Evolutionary conservation across 2,888 invertebrate species (phyloP), one percentile per base, ranked within the genome.

Genomic region (Miltochrista miniata): DNA sequence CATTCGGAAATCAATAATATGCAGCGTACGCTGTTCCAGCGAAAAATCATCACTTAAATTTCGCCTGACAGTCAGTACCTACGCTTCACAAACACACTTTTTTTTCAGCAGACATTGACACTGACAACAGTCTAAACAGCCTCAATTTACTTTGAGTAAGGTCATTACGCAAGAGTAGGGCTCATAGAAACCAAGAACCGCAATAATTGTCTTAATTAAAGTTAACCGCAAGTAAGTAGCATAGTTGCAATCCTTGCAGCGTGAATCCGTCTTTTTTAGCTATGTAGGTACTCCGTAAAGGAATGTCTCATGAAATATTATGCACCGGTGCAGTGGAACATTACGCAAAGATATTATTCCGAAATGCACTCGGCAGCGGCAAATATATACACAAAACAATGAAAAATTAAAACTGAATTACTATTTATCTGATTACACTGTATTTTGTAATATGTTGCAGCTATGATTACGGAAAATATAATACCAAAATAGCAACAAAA

Each of bases 81-180:
- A 42, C 18, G 18, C 18, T 24, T 4, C 33, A 37, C n/a, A 31
- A 41, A 31, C 9, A 31, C 9, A 12, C 14, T 42, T 43, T 33
- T 56, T 57, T 61, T 64, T 56, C 37, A 46, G 38, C 41, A 46
- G 56, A 45, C 55, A 56, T 64, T 67, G 64, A 53, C 66, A 64
- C 56, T 66, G 59, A 55, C 24, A 56, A 46, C 34, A 40, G 7
- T 39, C 36, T 45, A 48, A 11, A 15, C 42, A 51, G 37, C 30
- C 38, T 40, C 14, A 45, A 36, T 44, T 18, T 13, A 38, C 7
- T 44, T 40, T 48, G 46, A n/a, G 14, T 54, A 40, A 59, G 44
- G 53, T 49, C 52, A 41, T 56, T 64, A 37, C 33, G 61, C 41
- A 61, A 59, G 31, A 30, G 39, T 13, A n/a, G 46, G 45, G 11